These are phyloP conservation scores for Ormyrus thymus DNA, from an alignment of 2,888 invertebrate species.

Conservation along the genomic window DNA sequence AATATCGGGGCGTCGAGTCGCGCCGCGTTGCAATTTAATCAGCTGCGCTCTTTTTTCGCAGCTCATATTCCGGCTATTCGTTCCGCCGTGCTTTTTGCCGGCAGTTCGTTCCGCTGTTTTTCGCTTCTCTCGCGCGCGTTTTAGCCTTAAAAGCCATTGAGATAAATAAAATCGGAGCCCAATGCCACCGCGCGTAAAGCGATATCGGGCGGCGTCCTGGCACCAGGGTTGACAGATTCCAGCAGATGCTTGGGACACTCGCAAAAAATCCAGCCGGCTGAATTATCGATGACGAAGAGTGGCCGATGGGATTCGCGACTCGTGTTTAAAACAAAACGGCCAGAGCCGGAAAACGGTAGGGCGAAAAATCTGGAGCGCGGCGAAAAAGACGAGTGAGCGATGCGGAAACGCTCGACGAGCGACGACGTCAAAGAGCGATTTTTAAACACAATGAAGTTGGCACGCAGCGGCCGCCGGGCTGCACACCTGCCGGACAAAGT, in stretches of 20 bases:
- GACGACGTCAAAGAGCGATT: slow-evolving; percentile 32
- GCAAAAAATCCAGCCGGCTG: slow-evolving; percentile 15
- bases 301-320: slow-evolving; percentile 15
- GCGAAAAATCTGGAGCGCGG: neutral
- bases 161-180: slow-evolving; percentile 39
- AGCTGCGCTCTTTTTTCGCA: neutral
- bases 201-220: slow-evolving; percentile 15
- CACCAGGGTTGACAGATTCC: slow-evolving; percentile 21
- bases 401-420: neutral
- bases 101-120: no score
- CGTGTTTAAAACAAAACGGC: slow-evolving; percentile 32
- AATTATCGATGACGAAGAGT: slow-evolving; percentile 42
- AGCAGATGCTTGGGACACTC: neutral
- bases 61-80: neutral
- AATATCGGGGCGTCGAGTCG: neutral
- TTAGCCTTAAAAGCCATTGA: slow-evolving; percentile 23
- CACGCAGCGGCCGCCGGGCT: no score
- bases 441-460: slow-evolving; percentile 30
- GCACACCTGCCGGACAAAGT: slow-evolving; percentile 17
- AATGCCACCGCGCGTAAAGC: slow-evolving; percentile 8
- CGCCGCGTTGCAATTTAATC: slow-evolving; percentile 19
- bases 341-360: neutral
- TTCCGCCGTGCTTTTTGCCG: neutral
- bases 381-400: neutral
- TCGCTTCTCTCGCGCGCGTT: neutral